These are phyloP conservation scores for Sarcophaga variegata DNA, from an alignment of 2,888 invertebrate species.

Conservation along the genomic window DNA sequence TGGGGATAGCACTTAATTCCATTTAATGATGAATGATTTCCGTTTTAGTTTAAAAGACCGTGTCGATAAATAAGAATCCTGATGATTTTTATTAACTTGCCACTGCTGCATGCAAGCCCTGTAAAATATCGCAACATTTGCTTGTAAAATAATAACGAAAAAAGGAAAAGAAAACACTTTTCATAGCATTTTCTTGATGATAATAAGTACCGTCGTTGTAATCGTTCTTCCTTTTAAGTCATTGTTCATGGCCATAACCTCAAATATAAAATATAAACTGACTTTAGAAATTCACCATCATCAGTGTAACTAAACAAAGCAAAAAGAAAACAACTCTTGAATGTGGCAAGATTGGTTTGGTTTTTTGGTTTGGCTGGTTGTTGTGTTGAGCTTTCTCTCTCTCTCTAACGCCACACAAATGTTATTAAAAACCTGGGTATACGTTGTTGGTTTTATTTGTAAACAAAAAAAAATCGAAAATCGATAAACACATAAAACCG, in stretches of 20 bases:
- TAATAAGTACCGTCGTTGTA: not conserved
- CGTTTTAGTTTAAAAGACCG: too few species aligned
- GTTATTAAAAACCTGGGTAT: constrained; percentile 26
- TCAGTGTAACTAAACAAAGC: not conserved
- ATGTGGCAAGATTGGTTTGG: constrained; percentile 36
- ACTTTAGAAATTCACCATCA: constrained; percentile 24
- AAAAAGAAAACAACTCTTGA: constrained; percentile 4
- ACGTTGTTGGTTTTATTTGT: constrained; percentile 10
- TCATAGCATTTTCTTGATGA: constrained; percentile 4
- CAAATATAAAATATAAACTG: constrained; percentile 13
- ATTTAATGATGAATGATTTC: too few species aligned
- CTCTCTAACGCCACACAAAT: not conserved
- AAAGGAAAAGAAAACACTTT: not conserved
- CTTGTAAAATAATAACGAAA: not conserved
- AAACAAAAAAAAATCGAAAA: constrained; percentile 14
- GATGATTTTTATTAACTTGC: too few species aligned
- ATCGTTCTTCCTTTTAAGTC: not conserved
- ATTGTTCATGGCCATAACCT: constrained; percentile 6
- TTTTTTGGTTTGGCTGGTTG: constrained; percentile 1
- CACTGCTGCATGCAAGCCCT: too few species aligned
- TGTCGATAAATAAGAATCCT: too few species aligned
- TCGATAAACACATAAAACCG: constrained; percentile 61
- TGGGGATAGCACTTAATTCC: too few species aligned
- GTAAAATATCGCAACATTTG: too few species aligned
- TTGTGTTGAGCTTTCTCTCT: not conserved